Evolutionary conservation across 1,140 invertebrate species (phyloP).

Genomic region (Oryctes rhinoceros): DNA sequence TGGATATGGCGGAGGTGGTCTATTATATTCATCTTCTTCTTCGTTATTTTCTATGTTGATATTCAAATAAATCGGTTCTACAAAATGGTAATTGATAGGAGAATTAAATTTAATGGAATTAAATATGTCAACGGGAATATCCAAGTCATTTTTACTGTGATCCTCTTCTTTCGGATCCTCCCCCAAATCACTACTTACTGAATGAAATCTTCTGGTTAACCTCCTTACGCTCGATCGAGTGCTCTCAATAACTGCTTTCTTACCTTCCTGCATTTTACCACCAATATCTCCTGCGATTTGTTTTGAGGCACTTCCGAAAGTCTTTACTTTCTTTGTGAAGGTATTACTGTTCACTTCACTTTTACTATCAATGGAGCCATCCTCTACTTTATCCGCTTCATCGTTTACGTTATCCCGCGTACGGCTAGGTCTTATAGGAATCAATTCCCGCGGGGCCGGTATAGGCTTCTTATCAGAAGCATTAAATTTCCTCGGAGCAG

Average conservation of each 20-base stretch:
- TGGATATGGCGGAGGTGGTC: conserved; percentile 66
- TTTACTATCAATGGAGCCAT: conserved; percentile 7
- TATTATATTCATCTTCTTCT: conserved; percentile 59
- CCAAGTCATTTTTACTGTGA: conserved; percentile 46
- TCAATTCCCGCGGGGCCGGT: conserved; percentile 49
- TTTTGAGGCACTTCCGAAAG: conserved; percentile 60
- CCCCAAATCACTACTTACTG: conserved; percentile 49
- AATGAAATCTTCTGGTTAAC: conserved; percentile 59
- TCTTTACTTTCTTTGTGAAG: conserved; percentile 54
- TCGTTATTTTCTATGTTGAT: conserved; percentile 50
- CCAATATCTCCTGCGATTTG: conserved; percentile 64
- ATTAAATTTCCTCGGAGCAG: conserved; percentile 47
- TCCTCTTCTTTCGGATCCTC: conserved; percentile 44
- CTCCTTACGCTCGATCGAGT: conserved; percentile 63
- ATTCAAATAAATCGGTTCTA: conserved; percentile 32
- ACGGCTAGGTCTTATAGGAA: conserved; percentile 46
- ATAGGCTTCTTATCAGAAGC: conserved; percentile 52
- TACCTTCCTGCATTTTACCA: conserved; percentile 63
- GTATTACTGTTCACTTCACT: conserved; percentile 47
- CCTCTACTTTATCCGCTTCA: conserved; percentile 34
- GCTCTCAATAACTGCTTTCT: conserved; percentile 64
- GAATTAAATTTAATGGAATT: conserved; percentile 57
- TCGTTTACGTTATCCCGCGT: conserved; percentile 37
- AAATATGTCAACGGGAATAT: conserved; percentile 55
- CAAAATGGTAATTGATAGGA: conserved; percentile 48